These are phyloP conservation scores for Sisyra terminalis DNA, from an alignment of 2,888 invertebrate species.

Conservation along the genomic window DNA sequence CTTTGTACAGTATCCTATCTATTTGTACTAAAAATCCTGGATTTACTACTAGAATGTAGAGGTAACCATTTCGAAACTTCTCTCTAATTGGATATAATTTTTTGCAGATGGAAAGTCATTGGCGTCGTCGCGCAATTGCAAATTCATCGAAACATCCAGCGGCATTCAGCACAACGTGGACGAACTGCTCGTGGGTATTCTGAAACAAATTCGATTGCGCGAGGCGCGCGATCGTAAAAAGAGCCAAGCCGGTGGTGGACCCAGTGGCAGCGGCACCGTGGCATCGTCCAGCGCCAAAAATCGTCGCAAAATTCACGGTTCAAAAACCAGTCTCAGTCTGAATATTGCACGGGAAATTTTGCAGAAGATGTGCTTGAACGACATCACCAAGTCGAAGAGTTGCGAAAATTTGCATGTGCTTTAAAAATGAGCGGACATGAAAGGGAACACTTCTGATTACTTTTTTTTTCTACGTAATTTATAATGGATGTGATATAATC, in stretches of 20 bases:
- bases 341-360: conserved; percentile 68
- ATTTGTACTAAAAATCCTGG: too few relatives aligned
- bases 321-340: conserved; percentile 64
- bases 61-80: too few relatives aligned
- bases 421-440: conserved; percentile 24
- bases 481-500: too few relatives aligned
- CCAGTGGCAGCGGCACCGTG: conserved; percentile 18
- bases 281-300: conserved; percentile 19
- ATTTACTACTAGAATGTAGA: too few relatives aligned
- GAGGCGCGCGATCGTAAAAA: conserved; percentile 60
- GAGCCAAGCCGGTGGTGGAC: conserved; percentile 26
- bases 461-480: neutral
- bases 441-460: neutral
- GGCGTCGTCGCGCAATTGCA: conserved; percentile 75
- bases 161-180: conserved; percentile 95
- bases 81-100: too few relatives aligned
- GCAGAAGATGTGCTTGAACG: conserved; percentile 72
- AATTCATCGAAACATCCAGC: conserved; percentile 90
- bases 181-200: conserved; percentile 81
- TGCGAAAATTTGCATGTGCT: conserved; percentile 77
- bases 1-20: too few relatives aligned
- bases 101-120: conserved; percentile 75
- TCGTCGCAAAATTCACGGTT: conserved; percentile 48
- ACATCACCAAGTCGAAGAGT: conserved; percentile 70
- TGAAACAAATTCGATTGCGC: conserved; percentile 74